Evolutionary conservation across 2,113 vertebrate species (phyloP).

Genomic region (Nothoprocta perdicaria): DNA sequence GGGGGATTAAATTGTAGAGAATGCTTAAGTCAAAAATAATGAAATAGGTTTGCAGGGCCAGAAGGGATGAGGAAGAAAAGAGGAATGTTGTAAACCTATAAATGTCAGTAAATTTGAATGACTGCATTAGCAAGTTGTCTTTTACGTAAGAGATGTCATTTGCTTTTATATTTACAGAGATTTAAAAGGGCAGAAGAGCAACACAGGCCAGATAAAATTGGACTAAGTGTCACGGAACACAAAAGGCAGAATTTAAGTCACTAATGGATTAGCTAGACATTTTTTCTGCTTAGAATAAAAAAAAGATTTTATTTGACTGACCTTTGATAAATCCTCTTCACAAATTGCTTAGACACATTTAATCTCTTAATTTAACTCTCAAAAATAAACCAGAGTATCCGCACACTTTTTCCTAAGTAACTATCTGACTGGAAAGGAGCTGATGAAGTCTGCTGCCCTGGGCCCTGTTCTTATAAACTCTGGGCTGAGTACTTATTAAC

Average conservation of each 20-base stretch:
- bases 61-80: background rate
- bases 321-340: constrained; percentile 29
- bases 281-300: constrained; percentile 4
- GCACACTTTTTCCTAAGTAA: background rate
- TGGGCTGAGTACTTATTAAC: background rate
- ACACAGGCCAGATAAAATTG: background rate
- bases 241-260: constrained; percentile 30
- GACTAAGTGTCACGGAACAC: background rate
- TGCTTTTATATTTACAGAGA: constrained; percentile 7
- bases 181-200: background rate
- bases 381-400: constrained; percentile 18
- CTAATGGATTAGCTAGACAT: constrained; percentile 17
- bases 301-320: constrained; percentile 3
- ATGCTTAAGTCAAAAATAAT: background rate
- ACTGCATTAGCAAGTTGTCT: background rate
- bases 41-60: background rate
- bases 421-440: background rate
- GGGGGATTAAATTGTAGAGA: background rate
- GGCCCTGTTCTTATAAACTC: background rate
- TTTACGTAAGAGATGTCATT: background rate
- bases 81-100: background rate
- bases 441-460: background rate
- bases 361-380: background rate
- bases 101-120: background rate
- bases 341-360: constrained; percentile 10